Conservation (phyloP, 1,140 invertebrate genomes). For the Monomorium pharaonis region DNA sequence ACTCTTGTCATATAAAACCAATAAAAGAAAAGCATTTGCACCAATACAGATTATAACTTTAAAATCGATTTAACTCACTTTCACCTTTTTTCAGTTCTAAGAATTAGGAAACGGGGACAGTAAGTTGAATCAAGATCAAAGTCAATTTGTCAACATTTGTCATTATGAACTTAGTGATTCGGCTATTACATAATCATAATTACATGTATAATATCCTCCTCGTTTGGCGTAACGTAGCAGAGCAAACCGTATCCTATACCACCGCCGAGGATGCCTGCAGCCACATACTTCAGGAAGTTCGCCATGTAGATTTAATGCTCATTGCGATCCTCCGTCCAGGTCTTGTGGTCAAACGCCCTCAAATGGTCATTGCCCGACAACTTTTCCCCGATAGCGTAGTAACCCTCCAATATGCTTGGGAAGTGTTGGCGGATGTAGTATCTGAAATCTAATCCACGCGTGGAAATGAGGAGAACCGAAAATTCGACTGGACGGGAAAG, state of each 20-base stretch:
- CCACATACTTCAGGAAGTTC: constrained; percentile 61
- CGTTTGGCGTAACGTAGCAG: constrained; percentile 16
- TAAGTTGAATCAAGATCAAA: too few relatives aligned
- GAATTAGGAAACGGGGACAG: too few relatives aligned
- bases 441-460: constrained; percentile 78
- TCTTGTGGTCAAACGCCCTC: constrained; percentile 65
- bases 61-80: too few relatives aligned
- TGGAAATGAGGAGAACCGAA: not conserved
- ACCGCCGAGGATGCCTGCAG: constrained; percentile 39
- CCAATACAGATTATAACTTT: too few relatives aligned
- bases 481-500: not conserved
- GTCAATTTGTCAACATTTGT: too few relatives aligned
- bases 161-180: not conserved
- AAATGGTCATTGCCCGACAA: constrained; percentile 55
- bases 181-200: not conserved
- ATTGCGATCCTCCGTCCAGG: constrained; percentile 75
- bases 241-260: constrained; percentile 63
- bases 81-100: too few relatives aligned
- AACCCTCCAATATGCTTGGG: constrained; percentile 77
- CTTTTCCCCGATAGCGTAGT: constrained; percentile 78
- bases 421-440: constrained; percentile 76
- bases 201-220: constrained; percentile 59
- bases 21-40: not conserved
- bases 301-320: constrained; percentile 71
- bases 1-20: not conserved